Conservation (phyloP, 2,888 invertebrate species). For the Dynastes maya region DNA sequence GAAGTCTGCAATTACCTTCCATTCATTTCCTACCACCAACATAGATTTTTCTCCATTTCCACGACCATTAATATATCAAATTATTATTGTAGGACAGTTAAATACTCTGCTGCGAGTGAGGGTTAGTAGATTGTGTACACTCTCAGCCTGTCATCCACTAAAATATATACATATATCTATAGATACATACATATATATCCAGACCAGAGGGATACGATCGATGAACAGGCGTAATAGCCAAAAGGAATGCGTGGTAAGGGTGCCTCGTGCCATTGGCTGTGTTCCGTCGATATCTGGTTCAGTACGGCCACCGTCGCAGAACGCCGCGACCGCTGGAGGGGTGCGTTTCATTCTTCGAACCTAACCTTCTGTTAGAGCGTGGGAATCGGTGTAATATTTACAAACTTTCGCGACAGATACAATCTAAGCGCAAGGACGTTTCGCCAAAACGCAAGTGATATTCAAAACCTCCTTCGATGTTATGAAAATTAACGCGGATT, state of each 20-base stretch:
- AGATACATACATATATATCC: not conserved
- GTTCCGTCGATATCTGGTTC: conserved; percentile 64
- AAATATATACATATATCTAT: not conserved
- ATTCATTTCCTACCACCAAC: too few relatives aligned
- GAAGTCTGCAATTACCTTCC: too few relatives aligned
- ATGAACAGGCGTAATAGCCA: conserved; percentile 68
- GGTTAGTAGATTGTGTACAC: not conserved
- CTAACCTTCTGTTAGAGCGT: conserved; percentile 45
- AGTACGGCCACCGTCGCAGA: conserved; percentile 62
- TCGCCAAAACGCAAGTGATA: too few relatives aligned
- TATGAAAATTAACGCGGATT: not conserved
- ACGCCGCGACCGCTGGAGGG: conserved; percentile 63
- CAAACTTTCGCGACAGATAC: not conserved
- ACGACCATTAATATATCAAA: too few relatives aligned
- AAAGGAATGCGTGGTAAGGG: conserved; percentile 69
- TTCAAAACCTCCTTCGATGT: not conserved
- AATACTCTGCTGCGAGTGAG: not conserved
- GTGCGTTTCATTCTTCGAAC: conserved; percentile 59
- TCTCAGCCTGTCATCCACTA: not conserved
- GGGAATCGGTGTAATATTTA: too few relatives aligned
- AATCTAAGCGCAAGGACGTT: too few relatives aligned
- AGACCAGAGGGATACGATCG: conserved; percentile 61
- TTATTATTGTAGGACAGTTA: too few relatives aligned
- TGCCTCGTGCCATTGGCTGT: conserved; percentile 67
- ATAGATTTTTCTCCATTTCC: too few relatives aligned